Conservation (phyloP, 2,797 vertebrate species). For the Columba guinea region DNA sequence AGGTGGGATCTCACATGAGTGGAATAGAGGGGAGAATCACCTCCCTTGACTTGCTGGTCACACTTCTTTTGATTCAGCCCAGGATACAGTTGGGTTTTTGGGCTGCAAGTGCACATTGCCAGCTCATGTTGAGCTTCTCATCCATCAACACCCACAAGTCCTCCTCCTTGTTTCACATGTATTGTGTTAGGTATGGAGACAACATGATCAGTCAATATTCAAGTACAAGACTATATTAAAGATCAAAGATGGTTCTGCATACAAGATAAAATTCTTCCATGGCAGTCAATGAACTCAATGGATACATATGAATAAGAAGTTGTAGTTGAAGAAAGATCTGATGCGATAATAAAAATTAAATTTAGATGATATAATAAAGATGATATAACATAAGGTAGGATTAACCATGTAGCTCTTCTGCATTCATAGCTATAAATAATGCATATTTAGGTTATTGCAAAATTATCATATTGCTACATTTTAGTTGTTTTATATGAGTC, state of each 20-base stretch:
- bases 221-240: background rate
- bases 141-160: no score
- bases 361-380: background rate
- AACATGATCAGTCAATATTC: background rate
- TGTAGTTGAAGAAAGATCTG: background rate
- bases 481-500: background rate
- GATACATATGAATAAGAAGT: background rate
- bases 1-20: no score
- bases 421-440: background rate
- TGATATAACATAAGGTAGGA: background rate
- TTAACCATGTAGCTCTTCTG: background rate
- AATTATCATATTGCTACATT: background rate
- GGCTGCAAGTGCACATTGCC: no score
- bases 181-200: background rate
- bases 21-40: no score
- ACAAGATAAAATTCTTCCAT: background rate
- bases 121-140: no score
- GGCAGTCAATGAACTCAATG: background rate
- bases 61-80: no score
- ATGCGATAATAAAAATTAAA: background rate
- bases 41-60: no score
- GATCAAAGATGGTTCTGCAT: background rate
- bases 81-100: no score
- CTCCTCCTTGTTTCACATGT: background rate
- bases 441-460: background rate